Percentiles rank a stretch among this genome's conserved stretches.
phyloP scores from a whole-genome alignment of 2,888 invertebrate genomes.

The Parochlus steinenii region DNA sequence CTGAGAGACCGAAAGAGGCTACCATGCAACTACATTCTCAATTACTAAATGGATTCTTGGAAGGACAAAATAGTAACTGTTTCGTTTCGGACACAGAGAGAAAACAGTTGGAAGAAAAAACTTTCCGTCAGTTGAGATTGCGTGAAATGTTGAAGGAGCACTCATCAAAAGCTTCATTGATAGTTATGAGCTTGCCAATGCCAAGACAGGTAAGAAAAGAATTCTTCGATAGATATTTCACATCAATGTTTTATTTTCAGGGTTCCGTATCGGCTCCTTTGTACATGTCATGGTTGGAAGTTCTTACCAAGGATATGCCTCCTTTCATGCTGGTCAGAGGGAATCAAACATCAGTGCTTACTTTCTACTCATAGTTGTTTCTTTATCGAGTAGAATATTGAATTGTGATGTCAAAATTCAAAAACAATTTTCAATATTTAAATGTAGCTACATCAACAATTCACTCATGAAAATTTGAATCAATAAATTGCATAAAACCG shows the following conservation, averaged over 20 bases:
- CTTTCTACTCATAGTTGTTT: slow-evolving; percentile 61
- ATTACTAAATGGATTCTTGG: slow-evolving; percentile 8
- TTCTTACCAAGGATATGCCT: slow-evolving; percentile 73
- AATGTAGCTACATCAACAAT: too few relatives aligned
- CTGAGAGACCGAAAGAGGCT: slow-evolving; percentile 53
- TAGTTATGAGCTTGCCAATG: slow-evolving; percentile 94
- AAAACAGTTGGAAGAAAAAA: slow-evolving; percentile 63
- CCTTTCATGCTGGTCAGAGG: slow-evolving; percentile 75
- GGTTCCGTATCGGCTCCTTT: slow-evolving; percentile 78
- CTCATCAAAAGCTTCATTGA: slow-evolving; percentile 69
- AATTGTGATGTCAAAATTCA: too few relatives aligned
- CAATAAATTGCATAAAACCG: too few relatives aligned
- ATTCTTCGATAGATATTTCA: not conserved
- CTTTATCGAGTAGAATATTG: too few relatives aligned
- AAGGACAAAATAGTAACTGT: slow-evolving; percentile 22
- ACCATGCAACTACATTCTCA: slow-evolving; percentile 7
- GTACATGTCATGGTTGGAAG: slow-evolving; percentile 94
- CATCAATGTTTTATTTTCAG: slow-evolving; percentile 21
- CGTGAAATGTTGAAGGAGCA: slow-evolving; percentile 78
- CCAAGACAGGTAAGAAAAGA: slow-evolving; percentile 53
- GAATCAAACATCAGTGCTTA: slow-evolving; percentile 76
- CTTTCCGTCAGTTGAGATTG: slow-evolving; percentile 75
- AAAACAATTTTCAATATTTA: too few relatives aligned
- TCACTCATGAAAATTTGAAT: too few relatives aligned
- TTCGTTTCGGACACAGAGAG: slow-evolving; percentile 57